A percentile compares a stretch with the other conserved stretches of the same genome.
Evolutionary conservation across 2,888 invertebrate species (phyloP).

Genomic region (Acleris laterana): DNA sequence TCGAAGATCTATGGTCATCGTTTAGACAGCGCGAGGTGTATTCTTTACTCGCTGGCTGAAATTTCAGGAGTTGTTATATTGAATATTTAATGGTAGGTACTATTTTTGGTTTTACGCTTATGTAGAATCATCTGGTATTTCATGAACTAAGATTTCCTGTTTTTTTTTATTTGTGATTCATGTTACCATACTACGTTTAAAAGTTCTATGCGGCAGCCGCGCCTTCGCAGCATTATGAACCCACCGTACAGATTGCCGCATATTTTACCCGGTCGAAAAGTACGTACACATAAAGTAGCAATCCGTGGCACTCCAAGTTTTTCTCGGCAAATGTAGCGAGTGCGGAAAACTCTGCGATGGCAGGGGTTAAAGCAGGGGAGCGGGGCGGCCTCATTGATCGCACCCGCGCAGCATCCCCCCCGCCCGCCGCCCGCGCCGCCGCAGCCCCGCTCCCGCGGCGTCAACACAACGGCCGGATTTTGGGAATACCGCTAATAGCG

Average conservation of each 20-base stretch:
- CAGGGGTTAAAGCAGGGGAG: conserved; percentile 41
- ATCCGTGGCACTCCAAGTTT: conserved; percentile 36
- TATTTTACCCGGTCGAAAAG: conserved; percentile 34
- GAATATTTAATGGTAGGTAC: too few species aligned
- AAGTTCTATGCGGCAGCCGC: background rate
- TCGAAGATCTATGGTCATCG: conserved; percentile 55
- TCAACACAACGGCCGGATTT: conserved; percentile 61
- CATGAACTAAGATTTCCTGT: too few species aligned
- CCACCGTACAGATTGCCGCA: conserved; percentile 31
- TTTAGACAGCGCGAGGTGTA: conserved; percentile 51
- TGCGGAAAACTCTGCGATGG: conserved; percentile 36
- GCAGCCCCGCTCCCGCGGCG: conserved; percentile 60
- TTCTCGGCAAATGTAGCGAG: conserved; percentile 34
- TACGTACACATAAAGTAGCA: conserved; percentile 37
- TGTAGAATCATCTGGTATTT: too few species aligned
- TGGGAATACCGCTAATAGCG: conserved; percentile 37
- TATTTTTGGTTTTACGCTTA: too few species aligned
- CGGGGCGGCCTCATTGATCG: conserved; percentile 79
- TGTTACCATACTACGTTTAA: background rate
- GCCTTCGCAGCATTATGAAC: conserved; percentile 29
- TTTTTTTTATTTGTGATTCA: too few species aligned
- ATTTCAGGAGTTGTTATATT: background rate
- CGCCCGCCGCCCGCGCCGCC: conserved; percentile 49
- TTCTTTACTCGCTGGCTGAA: conserved; percentile 17
- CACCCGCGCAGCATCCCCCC: conserved; percentile 69